Evolutionary conservation across 37 sponge, comb jelly and placozoan genomes (phyloP), one percentile per base, ranked within the genome.

Genomic region (Cliona cf. orientalis): DNA sequence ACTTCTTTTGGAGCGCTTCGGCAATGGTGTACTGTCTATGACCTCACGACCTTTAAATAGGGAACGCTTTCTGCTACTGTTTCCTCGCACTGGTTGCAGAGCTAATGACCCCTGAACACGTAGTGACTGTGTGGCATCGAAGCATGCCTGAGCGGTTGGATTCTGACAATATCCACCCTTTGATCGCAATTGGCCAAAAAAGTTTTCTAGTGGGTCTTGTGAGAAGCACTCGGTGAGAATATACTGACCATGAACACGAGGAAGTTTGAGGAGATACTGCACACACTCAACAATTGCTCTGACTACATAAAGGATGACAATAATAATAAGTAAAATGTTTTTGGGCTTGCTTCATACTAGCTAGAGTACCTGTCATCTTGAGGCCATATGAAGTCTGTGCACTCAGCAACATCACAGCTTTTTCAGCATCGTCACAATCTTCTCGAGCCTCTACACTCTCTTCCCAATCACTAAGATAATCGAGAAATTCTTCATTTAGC

Each of bases 161-260:
- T 75, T 75, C 35, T 75, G 46, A 57, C 62, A 55, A 3, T 45
- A 9, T 37, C 60, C 76, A 32, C 76, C 76, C 17, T 45, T 12
- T 9, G 76, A 41, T 42, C 76, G 61, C 14, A 55, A 62, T 62
- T 75, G 76, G 32, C 65, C 65, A 63, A 63, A 63, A 63, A 31
- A 75, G 5, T 29, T 55, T 45, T 75, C 76, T 9, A 75, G 39
- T 23, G 62, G 76, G 39, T 58, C 76, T 29, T 75, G 74, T 9
- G 36, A 42, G 29, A 73, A 46, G n/a, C 74, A 17, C 31, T 73
- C 74, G 21, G 55, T 42, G 37, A 75, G 55, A 11, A 75, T 17
- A 25, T 38, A 75, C 38, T 55, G 55, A 21, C 76, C 38, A 21
- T 12, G 19, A 5, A 55, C 57, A 36, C 70, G 41, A 41, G 70